Evolutionary conservation across 2,113 vertebrate genomes (phyloP), one percentile per base, ranked within the genome.

Genomic region (Zosterops pallidus): DNA sequence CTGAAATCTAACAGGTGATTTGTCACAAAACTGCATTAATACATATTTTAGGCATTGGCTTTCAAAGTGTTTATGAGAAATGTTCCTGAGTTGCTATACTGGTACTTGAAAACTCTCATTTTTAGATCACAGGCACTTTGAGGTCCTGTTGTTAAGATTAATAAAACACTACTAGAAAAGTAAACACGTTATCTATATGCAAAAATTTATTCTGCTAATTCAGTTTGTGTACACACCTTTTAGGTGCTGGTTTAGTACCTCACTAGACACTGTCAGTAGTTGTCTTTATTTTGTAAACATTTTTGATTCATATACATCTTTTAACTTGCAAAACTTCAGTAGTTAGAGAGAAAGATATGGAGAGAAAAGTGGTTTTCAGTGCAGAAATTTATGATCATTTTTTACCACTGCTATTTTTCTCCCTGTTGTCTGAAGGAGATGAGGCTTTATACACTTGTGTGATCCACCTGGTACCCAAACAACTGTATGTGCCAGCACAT

Each of bases 1-100:
- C 89, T 97, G 86, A 98, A 98, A 95, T 98, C 95, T 97, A 97
- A 93, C 89, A 95, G 91, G 90, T 96, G 86, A 98, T 98, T 97
- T 97, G 71, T 98, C 94, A 97, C 83, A 96, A 95, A 97, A 93
- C 78, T 84, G 63, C 60, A 90, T 94, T 97, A 96, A 96, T 80
- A 83, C 80, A 37, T 92, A 88, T 55, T 69, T 94, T 94, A 97
- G 94, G 50, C 75, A 86, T 33, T 95, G 90, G 39, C 81, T 97
- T 97, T 89, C 2, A 0, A 79, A 95, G 95, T 95, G 21, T 78
- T 93, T 93, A 86, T 74, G 52, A 89, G 81, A 94, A 94, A 71
- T 20, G 6, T 89, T 81, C 78, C 81, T 25, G 28, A 83, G 82
- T 85, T 97, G 88, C 47, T 16, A 8, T 44, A 29, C 68, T 93